These are phyloP conservation scores for Clarias fuscus DNA, from an alignment of 2,797 vertebrate genomes.

Conservation along the genomic window DNA sequence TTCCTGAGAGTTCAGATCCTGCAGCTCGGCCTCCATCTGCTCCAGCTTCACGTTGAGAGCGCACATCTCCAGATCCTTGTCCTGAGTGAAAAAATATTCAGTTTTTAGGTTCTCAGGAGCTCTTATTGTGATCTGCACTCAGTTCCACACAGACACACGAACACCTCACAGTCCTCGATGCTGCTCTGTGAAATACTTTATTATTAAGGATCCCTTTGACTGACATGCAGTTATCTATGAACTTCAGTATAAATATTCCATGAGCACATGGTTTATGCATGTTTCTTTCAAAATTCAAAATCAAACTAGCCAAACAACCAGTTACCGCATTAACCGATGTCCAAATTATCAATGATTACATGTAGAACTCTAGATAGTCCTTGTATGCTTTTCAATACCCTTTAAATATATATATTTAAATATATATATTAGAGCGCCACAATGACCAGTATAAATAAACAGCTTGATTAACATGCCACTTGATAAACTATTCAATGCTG, in stretches of 20 bases:
- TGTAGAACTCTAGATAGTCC: not conserved
- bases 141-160: not conserved
- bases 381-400: not conserved
- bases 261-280: not conserved
- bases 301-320: not conserved
- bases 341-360: not conserved
- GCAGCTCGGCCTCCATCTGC: conserved; percentile 88
- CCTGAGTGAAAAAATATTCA: conserved; percentile 68
- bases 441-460: not conserved
- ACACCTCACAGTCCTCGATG: not conserved
- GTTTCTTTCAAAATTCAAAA: not conserved
- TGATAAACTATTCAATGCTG: not conserved
- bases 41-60: conserved; percentile 86
- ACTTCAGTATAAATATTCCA: no score
- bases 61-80: conserved; percentile 88
- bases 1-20: conserved; percentile 94
- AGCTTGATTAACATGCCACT: not conserved
- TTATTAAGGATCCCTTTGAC: not conserved
- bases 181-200: not conserved
- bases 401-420: not conserved
- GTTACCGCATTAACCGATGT: not conserved
- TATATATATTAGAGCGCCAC: not conserved
- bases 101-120: not conserved
- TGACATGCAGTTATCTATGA: not conserved
- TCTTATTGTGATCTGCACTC: not conserved